phyloP scores from a whole-genome alignment of 1,140 invertebrate genomes.

The Orius laevigatus region DNA sequence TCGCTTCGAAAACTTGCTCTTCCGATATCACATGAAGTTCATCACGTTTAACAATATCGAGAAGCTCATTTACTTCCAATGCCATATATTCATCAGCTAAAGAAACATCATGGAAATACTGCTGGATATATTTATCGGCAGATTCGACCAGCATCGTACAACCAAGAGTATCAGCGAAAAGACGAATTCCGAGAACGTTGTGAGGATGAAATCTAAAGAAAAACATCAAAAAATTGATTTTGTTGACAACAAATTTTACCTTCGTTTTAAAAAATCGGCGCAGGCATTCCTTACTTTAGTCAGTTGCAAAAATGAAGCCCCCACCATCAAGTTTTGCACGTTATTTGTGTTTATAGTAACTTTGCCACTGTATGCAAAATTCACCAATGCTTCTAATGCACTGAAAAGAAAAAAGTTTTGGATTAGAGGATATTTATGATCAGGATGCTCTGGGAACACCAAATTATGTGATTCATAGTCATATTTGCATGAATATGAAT shows the following conservation, averaged over 20 bases:
- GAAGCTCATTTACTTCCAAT: constrained; percentile 44
- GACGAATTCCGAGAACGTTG: constrained; percentile 68
- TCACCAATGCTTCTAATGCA: constrained; percentile 66
- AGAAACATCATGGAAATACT: constrained; percentile 66
- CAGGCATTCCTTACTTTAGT: constrained; percentile 68
- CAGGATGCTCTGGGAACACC: too few relatives aligned
- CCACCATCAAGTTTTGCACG: constrained; percentile 72
- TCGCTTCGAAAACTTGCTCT: constrained; percentile 63
- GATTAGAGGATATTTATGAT: too few relatives aligned
- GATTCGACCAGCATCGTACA: constrained; percentile 53
- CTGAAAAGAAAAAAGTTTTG: constrained; percentile 35
- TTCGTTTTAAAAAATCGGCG: constrained; percentile 60
- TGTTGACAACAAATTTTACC: constrained; percentile 26
- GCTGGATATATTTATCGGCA: constrained; percentile 67
- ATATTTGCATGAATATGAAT: too few relatives aligned
- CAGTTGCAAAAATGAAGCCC: constrained; percentile 74
- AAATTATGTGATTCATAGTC: constrained; percentile 8
- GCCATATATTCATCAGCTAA: constrained; percentile 61
- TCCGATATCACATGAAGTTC: constrained; percentile 55
- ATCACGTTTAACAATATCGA: constrained; percentile 57
- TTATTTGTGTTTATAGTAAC: constrained; percentile 63
- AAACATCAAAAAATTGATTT: background rate
- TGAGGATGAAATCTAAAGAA: constrained; percentile 53
- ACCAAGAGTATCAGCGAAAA: constrained; percentile 68
- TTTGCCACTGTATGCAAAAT: constrained; percentile 74